Base-by-base conservation (phyloP, 1,140 invertebrate genomes). In the Caerostris extrusa region DNA sequence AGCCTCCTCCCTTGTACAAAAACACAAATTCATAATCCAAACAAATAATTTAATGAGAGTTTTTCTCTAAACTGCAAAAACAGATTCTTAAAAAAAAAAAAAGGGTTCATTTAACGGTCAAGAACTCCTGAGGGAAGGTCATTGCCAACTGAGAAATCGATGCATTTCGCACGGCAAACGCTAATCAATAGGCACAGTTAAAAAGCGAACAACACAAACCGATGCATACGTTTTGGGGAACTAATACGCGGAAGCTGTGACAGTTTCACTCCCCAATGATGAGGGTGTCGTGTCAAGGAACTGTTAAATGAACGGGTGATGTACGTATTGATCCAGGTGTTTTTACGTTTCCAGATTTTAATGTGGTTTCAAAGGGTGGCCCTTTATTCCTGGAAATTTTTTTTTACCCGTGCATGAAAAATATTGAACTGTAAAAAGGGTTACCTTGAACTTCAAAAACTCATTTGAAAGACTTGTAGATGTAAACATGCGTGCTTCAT, bases 81-180 rank as follows among this genome's bases (percentile, higher is more conserved):
- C 50, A 10, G 3, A 53, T 77, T 77, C 71, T 34, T 53, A 50
- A 77, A 85, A 85, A 85, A 77, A 85, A 85, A 85, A 34, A 34
- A 34, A 2, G 34, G 17, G n/a, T 56, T 85, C 82, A 85, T 85
- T 85, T 85, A 57, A 2, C 82, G 82, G 82, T 85, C 82, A 85
- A 85, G 14, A 58, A 85, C 82, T 85, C 55, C 14, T 85, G 14
- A 17, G 5, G 64, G 7, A 81, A 91, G 90, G 90, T 91, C 90
- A 91, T 91, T 91, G 90, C 90, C 90, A 91, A n/a, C 77, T 14
- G 19, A 17, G 0, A 61, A 82, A 91, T 91, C 90, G n/a, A 90
- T 90, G 55, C 10, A 82, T 82, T 91, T 91, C 10, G 90, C 90
- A 91, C 90, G 90, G 34, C 71, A 91, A 82, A 60, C 50, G 58